Evolutionary conservation across 2,113 vertebrate species (phyloP).

Genomic region (Myotis davidii): DNA sequence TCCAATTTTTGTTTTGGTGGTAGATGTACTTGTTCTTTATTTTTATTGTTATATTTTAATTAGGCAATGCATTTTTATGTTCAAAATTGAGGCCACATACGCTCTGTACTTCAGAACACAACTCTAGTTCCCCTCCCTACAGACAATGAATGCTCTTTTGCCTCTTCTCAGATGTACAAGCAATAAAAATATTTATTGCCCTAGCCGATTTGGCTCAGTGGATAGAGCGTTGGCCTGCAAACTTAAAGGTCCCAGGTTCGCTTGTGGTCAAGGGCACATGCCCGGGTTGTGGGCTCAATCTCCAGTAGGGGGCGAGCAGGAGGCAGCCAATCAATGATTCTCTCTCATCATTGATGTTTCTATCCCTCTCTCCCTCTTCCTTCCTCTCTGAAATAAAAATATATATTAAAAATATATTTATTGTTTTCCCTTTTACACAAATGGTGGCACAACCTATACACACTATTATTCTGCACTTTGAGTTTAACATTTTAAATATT

Average conservation of each 20-base stretch:
- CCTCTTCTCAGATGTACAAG: neutral
- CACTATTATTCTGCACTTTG: neutral
- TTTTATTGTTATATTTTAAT: constrained; percentile 39
- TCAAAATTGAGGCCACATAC: neutral
- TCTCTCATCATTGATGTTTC: too few relatives aligned
- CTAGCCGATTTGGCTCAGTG: too few relatives aligned
- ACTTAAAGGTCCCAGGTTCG: too few relatives aligned
- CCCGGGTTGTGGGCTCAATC: too few relatives aligned
- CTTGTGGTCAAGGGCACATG: too few relatives aligned
- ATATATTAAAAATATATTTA: neutral
- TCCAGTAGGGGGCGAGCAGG: too few relatives aligned
- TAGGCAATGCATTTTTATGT: neutral
- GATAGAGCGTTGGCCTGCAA: too few relatives aligned
- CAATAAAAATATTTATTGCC: neutral
- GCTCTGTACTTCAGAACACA: neutral
- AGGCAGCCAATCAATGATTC: too few relatives aligned
- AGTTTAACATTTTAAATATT: constrained; percentile 16
- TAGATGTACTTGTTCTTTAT: neutral
- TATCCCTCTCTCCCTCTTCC: too few relatives aligned
- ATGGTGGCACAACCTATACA: neutral
- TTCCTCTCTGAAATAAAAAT: too few relatives aligned
- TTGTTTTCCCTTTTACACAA: neutral
- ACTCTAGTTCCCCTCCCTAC: neutral
- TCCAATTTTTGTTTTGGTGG: neutral
- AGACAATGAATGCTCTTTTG: neutral